A percentile compares a stretch with the other conserved stretches of the same genome.
Conservation (phyloP, 2,113 vertebrate genomes). For the Empidonax alnorum region DNA sequence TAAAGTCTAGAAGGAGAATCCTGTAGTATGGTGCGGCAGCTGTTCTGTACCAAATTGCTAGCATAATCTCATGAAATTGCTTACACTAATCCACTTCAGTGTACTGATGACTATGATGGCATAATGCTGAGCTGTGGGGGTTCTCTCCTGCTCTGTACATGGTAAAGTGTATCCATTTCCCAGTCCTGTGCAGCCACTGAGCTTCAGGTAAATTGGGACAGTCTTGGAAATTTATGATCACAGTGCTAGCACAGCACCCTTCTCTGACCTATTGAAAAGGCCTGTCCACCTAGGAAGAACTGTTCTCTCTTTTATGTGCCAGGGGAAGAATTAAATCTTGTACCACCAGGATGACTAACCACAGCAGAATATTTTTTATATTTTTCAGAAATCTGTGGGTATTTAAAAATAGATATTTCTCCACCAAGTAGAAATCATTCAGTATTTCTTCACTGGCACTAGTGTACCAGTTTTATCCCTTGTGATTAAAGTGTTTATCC, state of each 20-base stretch:
- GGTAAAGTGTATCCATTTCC: background rate
- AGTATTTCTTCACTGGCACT: background rate
- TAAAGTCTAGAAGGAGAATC: slow-evolving; percentile 31
- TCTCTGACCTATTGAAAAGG: background rate
- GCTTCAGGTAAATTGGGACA: background rate
- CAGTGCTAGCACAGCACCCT: background rate
- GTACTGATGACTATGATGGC: background rate
- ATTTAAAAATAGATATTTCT: background rate
- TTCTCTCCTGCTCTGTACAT: background rate
- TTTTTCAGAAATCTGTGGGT: background rate
- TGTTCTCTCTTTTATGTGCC: background rate
- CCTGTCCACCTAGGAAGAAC: background rate
- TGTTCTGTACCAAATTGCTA: slow-evolving; percentile 40
- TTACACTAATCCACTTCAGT: slow-evolving; percentile 43
- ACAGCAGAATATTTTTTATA: background rate
- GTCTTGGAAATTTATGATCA: background rate
- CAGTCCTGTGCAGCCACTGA: background rate
- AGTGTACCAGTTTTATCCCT: background rate
- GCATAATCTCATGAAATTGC: slow-evolving; percentile 48
- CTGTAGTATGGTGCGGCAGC: background rate
- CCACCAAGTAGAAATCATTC: background rate
- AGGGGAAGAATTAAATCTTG: background rate
- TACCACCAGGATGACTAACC: background rate
- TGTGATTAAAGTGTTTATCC: background rate
- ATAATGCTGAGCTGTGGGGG: slow-evolving; percentile 35